Conservation (phyloP, 2,113 vertebrate species). For the Chunga burmeisteri region DNA sequence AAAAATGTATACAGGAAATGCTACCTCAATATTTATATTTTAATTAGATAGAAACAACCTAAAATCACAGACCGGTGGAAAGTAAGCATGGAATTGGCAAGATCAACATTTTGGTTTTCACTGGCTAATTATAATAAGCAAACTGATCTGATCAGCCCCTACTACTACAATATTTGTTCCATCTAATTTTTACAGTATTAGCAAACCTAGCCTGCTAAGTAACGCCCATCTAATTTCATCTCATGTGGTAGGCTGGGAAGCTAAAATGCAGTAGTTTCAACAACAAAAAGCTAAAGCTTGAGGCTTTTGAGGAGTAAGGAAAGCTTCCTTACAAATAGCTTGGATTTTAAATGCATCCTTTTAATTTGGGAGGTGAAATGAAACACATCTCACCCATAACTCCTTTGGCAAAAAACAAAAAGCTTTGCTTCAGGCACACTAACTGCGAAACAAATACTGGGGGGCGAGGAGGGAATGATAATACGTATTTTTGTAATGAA, state of each 20-base stretch:
- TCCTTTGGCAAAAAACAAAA: background rate
- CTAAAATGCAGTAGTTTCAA: background rate
- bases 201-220: background rate
- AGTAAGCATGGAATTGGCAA: background rate
- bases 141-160: background rate
- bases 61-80: background rate
- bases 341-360: background rate
- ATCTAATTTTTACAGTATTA: background rate
- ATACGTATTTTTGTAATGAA: background rate
- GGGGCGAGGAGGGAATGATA: rapidly evolving
- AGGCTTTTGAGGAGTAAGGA: background rate
- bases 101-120: background rate
- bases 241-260: background rate
- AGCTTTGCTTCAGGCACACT: background rate
- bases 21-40: background rate
- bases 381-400: background rate
- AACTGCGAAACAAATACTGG: background rate
- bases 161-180: background rate
- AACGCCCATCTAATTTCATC: background rate
- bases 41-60: background rate
- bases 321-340: background rate
- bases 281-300: background rate
- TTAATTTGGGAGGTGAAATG: background rate
- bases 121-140: background rate
- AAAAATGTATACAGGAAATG: background rate